Conservation (phyloP, 2,888 invertebrate genomes). For the Andrena haemorrhoa region DNA sequence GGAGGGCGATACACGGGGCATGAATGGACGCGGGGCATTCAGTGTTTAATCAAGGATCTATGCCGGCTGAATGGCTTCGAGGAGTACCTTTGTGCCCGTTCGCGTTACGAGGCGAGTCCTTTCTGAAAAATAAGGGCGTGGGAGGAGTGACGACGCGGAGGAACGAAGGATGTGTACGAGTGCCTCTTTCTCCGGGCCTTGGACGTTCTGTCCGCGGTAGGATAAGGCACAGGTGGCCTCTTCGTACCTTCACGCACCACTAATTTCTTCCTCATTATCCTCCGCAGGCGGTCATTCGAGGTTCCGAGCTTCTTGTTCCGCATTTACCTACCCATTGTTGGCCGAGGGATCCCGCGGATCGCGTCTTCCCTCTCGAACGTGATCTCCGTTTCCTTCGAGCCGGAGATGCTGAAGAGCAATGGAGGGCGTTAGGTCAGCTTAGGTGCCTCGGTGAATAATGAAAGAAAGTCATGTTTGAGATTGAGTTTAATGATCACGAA, state of each 20-base stretch:
- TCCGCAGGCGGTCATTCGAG: conserved; percentile 67
- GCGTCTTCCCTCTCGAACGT: conserved; percentile 33
- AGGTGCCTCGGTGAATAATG: background rate
- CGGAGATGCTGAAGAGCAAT: background rate
- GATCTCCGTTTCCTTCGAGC: conserved; percentile 9
- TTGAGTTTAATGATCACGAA: background rate
- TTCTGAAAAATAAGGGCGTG: conserved; percentile 67
- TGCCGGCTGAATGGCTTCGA: conserved; percentile 79
- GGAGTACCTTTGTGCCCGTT: conserved; percentile 75
- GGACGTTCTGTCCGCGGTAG: conserved; percentile 13
- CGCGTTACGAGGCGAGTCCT: conserved; percentile 68
- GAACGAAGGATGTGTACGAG: conserved; percentile 54
- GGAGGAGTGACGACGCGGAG: conserved; percentile 69
- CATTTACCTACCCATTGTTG: conserved; percentile 71
- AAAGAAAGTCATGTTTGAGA: background rate
- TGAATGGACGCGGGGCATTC: conserved; percentile 76
- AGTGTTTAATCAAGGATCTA: conserved; percentile 83
- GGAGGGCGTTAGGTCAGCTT: too few relatives aligned
- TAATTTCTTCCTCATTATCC: conserved; percentile 81
- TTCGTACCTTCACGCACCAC: conserved; percentile 81
- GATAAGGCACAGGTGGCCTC: conserved; percentile 77
- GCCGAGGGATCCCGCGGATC: conserved; percentile 40
- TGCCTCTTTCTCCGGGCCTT: conserved; percentile 51
- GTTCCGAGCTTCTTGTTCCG: conserved; percentile 67
- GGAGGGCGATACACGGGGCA: conserved; percentile 47